Evolutionary conservation across 2,113 vertebrate genomes (phyloP).

Genomic region (Colius striatus): DNA sequence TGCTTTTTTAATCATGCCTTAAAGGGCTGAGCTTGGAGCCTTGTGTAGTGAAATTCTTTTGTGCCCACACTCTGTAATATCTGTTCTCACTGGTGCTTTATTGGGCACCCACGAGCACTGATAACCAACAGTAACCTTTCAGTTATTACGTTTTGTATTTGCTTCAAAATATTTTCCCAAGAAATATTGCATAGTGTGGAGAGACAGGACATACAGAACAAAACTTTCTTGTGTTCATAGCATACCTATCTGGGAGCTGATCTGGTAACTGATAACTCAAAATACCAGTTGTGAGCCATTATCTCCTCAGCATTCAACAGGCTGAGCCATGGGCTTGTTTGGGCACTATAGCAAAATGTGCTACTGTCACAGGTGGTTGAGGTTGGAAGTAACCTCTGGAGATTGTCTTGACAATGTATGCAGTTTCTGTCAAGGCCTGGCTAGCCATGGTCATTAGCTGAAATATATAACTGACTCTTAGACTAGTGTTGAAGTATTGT

Average conservation of each 20-base stretch:
- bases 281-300: not conserved
- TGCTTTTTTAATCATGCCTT: not conserved
- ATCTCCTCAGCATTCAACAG: not conserved
- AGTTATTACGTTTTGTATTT: not conserved
- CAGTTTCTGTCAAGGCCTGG: not conserved
- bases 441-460: not conserved
- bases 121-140: conserved; percentile 36
- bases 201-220: conserved; percentile 28
- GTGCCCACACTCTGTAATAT: conserved; percentile 56
- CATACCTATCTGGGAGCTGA: not conserved
- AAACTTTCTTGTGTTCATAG: conserved; percentile 11
- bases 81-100: conserved; percentile 44
- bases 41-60: conserved; percentile 51
- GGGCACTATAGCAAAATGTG: not conserved
- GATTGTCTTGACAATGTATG: fast-evolving
- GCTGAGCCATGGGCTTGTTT: not conserved
- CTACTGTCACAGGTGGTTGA: not conserved
- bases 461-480: not conserved
- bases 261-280: conserved; percentile 38
- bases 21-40: not conserved
- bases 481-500: not conserved
- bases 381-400: not conserved
- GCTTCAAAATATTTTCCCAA: not conserved
- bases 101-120: conserved; percentile 4
- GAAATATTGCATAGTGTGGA: conserved; percentile 46